Evolutionary conservation across 2,113 vertebrate genomes (phyloP).

Genomic region (Mionectes macconnelli): DNA sequence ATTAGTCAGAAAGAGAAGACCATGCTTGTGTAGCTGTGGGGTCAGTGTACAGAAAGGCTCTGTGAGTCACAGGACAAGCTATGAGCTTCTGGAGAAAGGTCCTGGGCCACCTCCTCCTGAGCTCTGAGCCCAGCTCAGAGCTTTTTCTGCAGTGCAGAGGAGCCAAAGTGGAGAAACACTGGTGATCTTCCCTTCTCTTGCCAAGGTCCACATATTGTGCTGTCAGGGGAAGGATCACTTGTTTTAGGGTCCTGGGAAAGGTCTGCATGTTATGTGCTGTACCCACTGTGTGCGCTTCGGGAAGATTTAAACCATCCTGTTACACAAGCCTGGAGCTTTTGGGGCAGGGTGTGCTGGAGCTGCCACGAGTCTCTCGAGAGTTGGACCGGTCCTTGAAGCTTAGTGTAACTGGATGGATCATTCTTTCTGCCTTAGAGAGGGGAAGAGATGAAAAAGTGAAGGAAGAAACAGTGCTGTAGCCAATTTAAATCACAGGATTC

Average conservation of each 20-base stretch:
- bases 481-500: not conserved
- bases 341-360: not conserved
- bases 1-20: not conserved
- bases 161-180: not conserved
- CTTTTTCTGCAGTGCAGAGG: not conserved
- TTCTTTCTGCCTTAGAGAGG: not conserved
- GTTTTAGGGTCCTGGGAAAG: not conserved
- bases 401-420: not conserved
- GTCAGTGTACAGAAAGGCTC: not conserved
- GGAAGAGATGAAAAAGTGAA: not conserved
- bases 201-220: not conserved
- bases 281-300: fast-evolving
- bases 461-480: not conserved
- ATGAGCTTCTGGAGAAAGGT: not conserved
- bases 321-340: not conserved
- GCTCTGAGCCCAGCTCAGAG: not conserved
- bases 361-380: not conserved
- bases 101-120: not conserved
- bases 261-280: not conserved
- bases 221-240: not conserved
- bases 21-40: not conserved
- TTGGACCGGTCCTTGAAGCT: not conserved
- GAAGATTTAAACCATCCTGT: not conserved
- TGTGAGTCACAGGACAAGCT: not conserved
- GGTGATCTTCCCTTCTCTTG: not conserved